Conservation (phyloP, 2,113 vertebrate genomes). For the Sterrhoptilus dennistouni region DNA sequence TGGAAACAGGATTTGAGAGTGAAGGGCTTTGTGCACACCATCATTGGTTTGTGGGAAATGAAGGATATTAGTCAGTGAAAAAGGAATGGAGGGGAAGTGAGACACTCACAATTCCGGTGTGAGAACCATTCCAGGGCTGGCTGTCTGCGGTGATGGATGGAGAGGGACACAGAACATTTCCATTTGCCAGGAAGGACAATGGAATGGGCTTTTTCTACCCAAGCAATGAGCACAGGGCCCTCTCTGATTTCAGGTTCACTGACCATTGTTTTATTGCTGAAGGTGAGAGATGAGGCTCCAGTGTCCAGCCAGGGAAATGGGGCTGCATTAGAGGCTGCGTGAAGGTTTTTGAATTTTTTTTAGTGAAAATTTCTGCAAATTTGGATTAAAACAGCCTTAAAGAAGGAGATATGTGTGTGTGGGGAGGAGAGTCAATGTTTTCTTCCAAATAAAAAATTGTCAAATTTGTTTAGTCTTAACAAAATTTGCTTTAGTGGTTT, state of each 20-base stretch:
- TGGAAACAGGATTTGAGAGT: background rate
- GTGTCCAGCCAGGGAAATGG: background rate
- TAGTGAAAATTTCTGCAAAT: background rate
- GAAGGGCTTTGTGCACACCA: background rate
- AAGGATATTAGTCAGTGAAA: background rate
- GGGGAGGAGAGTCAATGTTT: background rate
- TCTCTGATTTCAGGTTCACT: background rate
- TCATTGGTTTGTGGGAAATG: background rate
- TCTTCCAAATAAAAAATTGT: background rate
- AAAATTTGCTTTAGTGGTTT: background rate
- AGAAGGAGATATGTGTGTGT: background rate
- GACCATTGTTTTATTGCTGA: background rate
- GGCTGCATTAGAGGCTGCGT: background rate
- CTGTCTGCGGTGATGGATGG: background rate
- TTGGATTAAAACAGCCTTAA: background rate
- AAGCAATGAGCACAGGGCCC: background rate
- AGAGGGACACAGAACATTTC: background rate
- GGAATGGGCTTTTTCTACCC: background rate
- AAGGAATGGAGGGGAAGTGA: background rate
- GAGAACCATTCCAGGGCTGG: background rate
- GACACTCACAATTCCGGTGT: background rate
- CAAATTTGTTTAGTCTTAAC: background rate
- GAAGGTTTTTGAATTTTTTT: background rate
- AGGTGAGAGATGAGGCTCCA: background rate
- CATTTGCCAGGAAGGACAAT: background rate